Conservation (phyloP, 2,888 invertebrate genomes). For the Acanthosepion lycidas region DNA sequence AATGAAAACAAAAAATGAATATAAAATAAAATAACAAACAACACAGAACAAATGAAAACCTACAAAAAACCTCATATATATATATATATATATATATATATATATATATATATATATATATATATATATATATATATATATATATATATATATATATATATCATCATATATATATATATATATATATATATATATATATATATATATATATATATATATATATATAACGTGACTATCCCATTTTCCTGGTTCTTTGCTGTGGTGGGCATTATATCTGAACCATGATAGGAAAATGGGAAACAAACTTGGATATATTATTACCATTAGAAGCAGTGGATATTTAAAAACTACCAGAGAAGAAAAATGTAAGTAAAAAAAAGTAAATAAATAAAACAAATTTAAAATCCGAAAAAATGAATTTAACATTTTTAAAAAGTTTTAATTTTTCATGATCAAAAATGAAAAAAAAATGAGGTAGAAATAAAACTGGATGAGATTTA, state of each 20-base stretch:
- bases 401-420: background rate
- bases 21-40: background rate
- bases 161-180: background rate
- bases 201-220: background rate
- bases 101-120: background rate
- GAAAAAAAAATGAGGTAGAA: background rate
- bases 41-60: background rate
- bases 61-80: background rate
- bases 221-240: background rate
- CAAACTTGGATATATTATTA: background rate
- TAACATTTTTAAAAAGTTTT: background rate
- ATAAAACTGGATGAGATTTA: background rate
- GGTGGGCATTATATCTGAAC: background rate
- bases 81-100: background rate
- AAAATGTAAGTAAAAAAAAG: conserved; percentile 36
- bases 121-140: background rate
- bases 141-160: background rate
- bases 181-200: conserved; percentile 7
- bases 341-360: background rate
- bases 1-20: background rate
- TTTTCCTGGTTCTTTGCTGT: background rate
- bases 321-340: background rate
- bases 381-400: background rate
- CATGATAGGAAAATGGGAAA: background rate
- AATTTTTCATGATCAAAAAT: background rate